Evolutionary conservation across 2,797 vertebrate genomes (phyloP), one percentile per base, ranked within the genome.

Genomic region (Silurus aristotelis): DNA sequence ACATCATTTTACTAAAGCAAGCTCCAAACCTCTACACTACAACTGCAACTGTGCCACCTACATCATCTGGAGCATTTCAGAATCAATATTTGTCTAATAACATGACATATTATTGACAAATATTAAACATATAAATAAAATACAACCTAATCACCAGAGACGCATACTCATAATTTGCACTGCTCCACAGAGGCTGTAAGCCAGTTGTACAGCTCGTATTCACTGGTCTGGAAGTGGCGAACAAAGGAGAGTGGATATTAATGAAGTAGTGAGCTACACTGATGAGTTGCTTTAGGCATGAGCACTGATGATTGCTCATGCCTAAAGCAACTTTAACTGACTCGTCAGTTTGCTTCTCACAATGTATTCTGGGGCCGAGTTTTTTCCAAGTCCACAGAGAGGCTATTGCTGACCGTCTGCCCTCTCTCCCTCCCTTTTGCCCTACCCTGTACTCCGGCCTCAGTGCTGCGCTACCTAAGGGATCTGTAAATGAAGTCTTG

Each of bases 401-500:
- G 56, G n/a, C 60, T 38, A 58, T 56, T 31, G 58, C 82, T 64
- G 82, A 75, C 82, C 60, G 38, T 66, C 5, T 83, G 82, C 78
- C 78, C 84, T 75, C 43, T 46, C 64, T 76, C 17, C 71, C 25
- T 55, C 43, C 61, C 68, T 60, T 61, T 61, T 56, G 3, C 85
- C 66, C 48, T 80, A 75, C 82, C 60, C 77, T 80, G 76, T 75
- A 67, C 72, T 73, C 63, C 66, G 60, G 87, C 67, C 56, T 83
- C 25, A 9, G 75, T 68, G 55, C 80, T 86, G 87, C 17, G 43
- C 77, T 88, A 83, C 87, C 84, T 86, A 68, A 84, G 82, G 84
- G 82, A 86, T 86, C 82, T 88, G 84, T 88, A 88, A 88, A 88
- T 86, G 85, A 88, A 88, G 87, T 80, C 82, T 86, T 81, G 83